phyloP scores from a whole-genome alignment of 2,113 vertebrate species.

The Patagioenas fasciata region DNA sequence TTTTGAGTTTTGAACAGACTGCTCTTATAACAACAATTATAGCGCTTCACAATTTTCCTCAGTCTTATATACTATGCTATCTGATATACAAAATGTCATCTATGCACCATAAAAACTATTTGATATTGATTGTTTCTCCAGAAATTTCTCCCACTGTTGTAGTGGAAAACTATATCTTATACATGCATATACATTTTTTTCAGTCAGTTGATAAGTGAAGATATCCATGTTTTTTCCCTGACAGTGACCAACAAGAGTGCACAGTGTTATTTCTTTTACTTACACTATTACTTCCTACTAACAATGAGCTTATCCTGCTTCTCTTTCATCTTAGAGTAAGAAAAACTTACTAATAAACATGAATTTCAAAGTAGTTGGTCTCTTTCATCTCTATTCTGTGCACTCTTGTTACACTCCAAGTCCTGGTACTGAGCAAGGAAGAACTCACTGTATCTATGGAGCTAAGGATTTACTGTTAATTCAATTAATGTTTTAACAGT shows the following conservation, averaged over 20 bases:
- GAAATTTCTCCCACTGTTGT: not conserved
- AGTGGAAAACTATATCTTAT: not conserved
- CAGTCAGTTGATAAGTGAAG: not conserved
- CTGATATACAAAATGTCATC: not conserved
- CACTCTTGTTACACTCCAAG: not conserved
- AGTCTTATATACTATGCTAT: not conserved
- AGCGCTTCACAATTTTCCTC: not conserved
- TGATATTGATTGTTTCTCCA: not conserved
- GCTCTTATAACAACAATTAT: not conserved
- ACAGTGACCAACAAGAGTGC: not conserved
- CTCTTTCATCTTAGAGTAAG: not conserved
- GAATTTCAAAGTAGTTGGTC: not conserved
- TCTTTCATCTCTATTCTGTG: not conserved
- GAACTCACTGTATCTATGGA: not conserved
- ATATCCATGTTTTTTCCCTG: not conserved
- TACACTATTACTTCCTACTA: not conserved
- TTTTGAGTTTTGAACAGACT: not conserved
- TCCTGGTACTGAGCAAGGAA: not conserved
- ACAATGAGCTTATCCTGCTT: not conserved
- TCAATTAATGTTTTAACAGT: not conserved
- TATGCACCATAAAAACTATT: not conserved
- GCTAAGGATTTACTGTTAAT: not conserved
- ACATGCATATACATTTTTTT: not conserved
- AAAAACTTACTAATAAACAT: not conserved
- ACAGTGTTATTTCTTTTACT: not conserved